Conservation (phyloP, 2,797 vertebrate genomes). For the Choloepus didactylus region DNA sequence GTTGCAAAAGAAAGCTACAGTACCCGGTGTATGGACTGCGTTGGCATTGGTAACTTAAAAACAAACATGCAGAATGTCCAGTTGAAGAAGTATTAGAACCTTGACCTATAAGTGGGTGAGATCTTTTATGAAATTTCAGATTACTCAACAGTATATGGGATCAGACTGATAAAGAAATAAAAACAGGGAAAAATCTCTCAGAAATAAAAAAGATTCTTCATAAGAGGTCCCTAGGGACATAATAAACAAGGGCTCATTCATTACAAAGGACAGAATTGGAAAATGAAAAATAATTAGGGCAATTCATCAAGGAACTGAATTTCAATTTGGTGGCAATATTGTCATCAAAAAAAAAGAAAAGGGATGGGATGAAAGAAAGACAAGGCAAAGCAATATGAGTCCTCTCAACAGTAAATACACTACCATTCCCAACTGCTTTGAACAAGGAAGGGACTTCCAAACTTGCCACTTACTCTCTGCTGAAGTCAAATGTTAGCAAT, state of each 20-base stretch:
- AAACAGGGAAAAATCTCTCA: not conserved
- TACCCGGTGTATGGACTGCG: not conserved
- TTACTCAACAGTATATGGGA: not conserved
- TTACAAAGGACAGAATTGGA: not conserved
- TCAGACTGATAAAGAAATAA: not conserved
- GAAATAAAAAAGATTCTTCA: not conserved
- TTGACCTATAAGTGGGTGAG: not conserved
- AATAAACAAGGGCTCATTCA: not conserved
- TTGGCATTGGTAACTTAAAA: not conserved
- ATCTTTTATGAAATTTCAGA: not conserved
- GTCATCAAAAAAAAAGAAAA: not conserved
- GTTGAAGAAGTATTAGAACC: not conserved
- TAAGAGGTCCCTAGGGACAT: not conserved
- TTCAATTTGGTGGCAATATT: not conserved
- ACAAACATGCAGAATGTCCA: too few relatives aligned
- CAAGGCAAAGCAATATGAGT: not conserved
- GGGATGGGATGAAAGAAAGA: not conserved
- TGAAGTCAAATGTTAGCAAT: not conserved
- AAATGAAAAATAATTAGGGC: not conserved
- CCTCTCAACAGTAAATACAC: not conserved
- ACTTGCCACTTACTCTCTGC: not conserved
- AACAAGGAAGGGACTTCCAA: not conserved
- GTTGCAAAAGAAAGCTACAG: not conserved
- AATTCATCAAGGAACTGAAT: not conserved
- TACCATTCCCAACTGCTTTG: not conserved